These are phyloP conservation scores for Peribatodes rhomboidaria DNA, from an alignment of 2,888 invertebrate genomes.

Conservation along the genomic window DNA sequence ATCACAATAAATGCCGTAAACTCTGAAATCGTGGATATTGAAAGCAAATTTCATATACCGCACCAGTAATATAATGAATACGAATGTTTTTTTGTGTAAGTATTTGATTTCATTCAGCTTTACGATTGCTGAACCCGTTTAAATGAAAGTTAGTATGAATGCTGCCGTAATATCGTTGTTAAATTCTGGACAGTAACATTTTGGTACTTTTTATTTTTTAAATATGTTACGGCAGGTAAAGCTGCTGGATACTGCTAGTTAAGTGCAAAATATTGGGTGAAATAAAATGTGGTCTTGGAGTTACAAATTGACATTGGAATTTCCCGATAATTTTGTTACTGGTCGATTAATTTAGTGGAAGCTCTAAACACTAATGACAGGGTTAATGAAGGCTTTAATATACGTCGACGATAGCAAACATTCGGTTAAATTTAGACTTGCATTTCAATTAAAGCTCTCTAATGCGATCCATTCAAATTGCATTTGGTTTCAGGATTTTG, in stretches of 20 bases:
- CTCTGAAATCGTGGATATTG: slow-evolving; percentile 9
- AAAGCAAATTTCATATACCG: background rate
- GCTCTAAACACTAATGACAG: background rate
- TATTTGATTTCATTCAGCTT: too few relatives aligned
- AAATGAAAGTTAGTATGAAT: too few relatives aligned
- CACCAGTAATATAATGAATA: too few relatives aligned
- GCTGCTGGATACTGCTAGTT: background rate
- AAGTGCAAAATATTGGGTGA: background rate
- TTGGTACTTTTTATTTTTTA: background rate
- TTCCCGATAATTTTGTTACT: background rate
- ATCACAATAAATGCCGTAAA: slow-evolving; percentile 12
- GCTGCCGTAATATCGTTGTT: too few relatives aligned
- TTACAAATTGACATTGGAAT: background rate
- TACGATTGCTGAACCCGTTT: too few relatives aligned
- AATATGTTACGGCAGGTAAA: background rate
- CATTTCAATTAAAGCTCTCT: background rate
- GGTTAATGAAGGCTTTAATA: background rate
- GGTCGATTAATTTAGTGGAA: background rate
- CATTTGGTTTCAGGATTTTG: background rate
- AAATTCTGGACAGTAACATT: too few relatives aligned
- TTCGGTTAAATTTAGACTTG: background rate
- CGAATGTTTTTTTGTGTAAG: too few relatives aligned
- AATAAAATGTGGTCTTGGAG: background rate
- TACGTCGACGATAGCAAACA: background rate
- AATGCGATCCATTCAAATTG: background rate